A percentile compares a stretch with the other conserved stretches of the same genome.
phyloP scores from a whole-genome alignment of 2,888 invertebrate species.

The Hipparchia sbordonii region DNA sequence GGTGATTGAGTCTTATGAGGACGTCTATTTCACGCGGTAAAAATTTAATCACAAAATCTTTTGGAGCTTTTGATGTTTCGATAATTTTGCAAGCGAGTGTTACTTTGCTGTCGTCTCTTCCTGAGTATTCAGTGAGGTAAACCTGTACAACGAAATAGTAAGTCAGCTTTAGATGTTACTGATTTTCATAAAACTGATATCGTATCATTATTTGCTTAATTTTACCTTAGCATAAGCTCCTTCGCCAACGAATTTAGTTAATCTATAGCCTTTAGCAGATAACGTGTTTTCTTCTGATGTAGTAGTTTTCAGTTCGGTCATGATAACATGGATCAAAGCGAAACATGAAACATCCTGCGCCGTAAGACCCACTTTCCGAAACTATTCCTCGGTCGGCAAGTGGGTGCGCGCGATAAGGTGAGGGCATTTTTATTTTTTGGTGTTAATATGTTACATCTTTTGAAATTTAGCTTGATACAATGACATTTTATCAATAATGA shows the following conservation, averaged over 20 bases:
- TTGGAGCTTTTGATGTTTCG: slow-evolving; percentile 87
- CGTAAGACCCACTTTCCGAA: slow-evolving; percentile 44
- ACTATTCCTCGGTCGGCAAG: slow-evolving; percentile 47
- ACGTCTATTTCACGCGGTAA: slow-evolving; percentile 92
- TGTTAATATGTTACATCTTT: slow-evolving; percentile 49
- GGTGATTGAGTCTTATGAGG: slow-evolving; percentile 88
- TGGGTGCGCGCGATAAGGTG: slow-evolving; percentile 49
- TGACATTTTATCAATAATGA: slow-evolving; percentile 37
- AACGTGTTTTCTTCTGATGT: slow-evolving; percentile 77
- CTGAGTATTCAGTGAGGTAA: slow-evolving; percentile 66
- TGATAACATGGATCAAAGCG: slow-evolving; percentile 59
- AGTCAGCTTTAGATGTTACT: neutral
- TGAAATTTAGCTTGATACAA: slow-evolving; percentile 55
- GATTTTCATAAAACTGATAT: neutral
- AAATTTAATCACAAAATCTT: slow-evolving; percentile 91
- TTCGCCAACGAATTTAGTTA: slow-evolving; percentile 87
- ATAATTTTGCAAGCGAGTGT: slow-evolving; percentile 88
- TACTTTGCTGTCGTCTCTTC: slow-evolving; percentile 59
- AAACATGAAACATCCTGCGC: slow-evolving; percentile 51
- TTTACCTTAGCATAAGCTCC: slow-evolving; percentile 91
- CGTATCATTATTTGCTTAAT: neutral
- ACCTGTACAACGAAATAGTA: slow-evolving; percentile 55
- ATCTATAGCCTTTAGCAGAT: slow-evolving; percentile 82
- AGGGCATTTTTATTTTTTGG: slow-evolving; percentile 63
- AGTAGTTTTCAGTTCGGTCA: slow-evolving; percentile 73